These are phyloP conservation scores for Misgurnus anguillicaudatus DNA, from an alignment of 2,113 vertebrate species.

Conservation along the genomic window DNA sequence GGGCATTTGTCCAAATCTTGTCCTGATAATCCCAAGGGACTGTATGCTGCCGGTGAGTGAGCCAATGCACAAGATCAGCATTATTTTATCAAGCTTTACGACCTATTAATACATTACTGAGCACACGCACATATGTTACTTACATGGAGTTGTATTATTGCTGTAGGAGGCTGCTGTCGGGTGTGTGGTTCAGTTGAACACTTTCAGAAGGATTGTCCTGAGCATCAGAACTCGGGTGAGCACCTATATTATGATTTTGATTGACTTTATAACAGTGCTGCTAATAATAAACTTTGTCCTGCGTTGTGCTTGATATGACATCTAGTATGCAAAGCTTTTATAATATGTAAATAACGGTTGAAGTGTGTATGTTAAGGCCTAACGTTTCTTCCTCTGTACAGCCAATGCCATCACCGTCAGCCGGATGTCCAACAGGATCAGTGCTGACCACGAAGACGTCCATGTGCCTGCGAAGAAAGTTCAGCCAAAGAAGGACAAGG, in stretches of 20 bases:
- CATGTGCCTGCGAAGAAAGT: conserved; percentile 68
- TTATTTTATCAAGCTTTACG: background rate
- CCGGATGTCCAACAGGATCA: conserved; percentile 86
- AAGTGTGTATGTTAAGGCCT: background rate
- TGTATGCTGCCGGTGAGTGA: conserved; percentile 85
- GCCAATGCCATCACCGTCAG: conserved; percentile 81
- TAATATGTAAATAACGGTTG: too few species aligned
- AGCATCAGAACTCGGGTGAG: conserved; percentile 84
- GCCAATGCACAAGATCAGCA: too few species aligned
- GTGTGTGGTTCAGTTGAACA: conserved; percentile 96
- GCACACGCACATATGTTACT: background rate
- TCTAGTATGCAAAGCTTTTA: too few species aligned
- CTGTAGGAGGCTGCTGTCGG: conserved; percentile 85
- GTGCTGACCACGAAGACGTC: conserved; percentile 89
- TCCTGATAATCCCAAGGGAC: conserved; percentile 91
- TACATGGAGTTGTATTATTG: conserved; percentile 25
- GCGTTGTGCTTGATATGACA: too few species aligned
- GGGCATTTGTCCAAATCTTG: conserved; percentile 92
- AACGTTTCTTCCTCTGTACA: conserved; percentile 54
- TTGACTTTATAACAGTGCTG: too few species aligned
- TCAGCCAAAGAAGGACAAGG: conserved; percentile 75
- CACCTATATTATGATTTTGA: background rate
- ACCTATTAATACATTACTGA: too few species aligned
- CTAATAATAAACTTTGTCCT: too few species aligned
- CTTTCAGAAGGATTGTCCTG: conserved; percentile 91